Evolutionary conservation across 2,888 invertebrate species (phyloP), one percentile per base, ranked within the genome.

Genomic region (Polydesmus complanatus): DNA sequence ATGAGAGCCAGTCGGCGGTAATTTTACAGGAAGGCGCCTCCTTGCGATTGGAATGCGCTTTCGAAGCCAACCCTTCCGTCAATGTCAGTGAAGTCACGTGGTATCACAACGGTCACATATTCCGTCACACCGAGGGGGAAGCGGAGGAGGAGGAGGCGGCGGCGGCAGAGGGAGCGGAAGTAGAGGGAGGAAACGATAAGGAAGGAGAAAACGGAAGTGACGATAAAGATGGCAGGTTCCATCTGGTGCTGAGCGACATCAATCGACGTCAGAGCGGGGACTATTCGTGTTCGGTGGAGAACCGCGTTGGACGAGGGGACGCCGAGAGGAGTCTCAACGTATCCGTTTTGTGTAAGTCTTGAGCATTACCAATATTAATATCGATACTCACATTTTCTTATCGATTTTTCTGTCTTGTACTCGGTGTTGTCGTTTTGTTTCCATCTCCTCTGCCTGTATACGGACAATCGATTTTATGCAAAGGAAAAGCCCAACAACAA

Each of bases 1-100:
- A 23, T 22, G 27, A n/a, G 3, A 25, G 21, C 3, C 50, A 19
- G 27, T 22, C 53, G 5, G 59, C 25, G 22, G n/a, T n/a, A n/a
- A n/a, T n/a, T n/a, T 11, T 59, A 3, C 22, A 22, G 19, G 59
- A 59, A 37, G 27, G 27, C 11, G 5, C 52, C 53, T 53, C 52
- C n/a, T 53, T 59, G 53, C 59, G 14, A n/a, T 37, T 59, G 22
- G 27, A 52, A 27, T 59, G 59, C n/a, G 27, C 25, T 19, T 59
- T 53, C 53, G 59, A 59, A 27, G 59, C 59, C 27, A 59, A 59
- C 22, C 59, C 59, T 1, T 52, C 37, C n/a, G 14, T 14, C 14
- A 59, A 53, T 23, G 53, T 23, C 3, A 53, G 53, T 25, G 22
- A 3, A 22, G 59, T 59, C 14, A 8, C 18, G 18, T 59, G 59